Conservation (phyloP, 2,888 invertebrate species). For the Heteromyza rotundicornis region DNA sequence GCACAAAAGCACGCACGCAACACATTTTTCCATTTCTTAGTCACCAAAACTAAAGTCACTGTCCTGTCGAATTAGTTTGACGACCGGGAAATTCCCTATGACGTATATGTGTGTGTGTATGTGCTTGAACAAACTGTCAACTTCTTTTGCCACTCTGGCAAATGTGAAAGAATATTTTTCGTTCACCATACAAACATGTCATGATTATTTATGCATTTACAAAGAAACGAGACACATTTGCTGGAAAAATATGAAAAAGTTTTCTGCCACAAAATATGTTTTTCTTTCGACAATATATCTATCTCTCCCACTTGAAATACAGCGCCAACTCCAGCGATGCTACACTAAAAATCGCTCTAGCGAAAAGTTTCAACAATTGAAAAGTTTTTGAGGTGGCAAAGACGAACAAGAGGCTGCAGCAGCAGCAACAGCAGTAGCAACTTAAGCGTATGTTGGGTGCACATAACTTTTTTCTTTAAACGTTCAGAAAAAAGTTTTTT, state of each 20-base stretch:
- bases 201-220: neutral
- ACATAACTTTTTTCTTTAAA: no score
- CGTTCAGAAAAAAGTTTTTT: neutral
- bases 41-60: neutral
- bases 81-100: neutral
- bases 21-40: neutral
- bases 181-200: neutral
- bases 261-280: neutral
- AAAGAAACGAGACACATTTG: neutral
- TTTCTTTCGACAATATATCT: neutral
- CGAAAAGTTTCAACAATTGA: conserved; percentile 54
- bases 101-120: no score
- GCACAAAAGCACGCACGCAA: neutral
- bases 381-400: conserved; percentile 39
- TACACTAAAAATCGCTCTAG: conserved; percentile 52
- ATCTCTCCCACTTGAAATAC: no score
- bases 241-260: neutral
- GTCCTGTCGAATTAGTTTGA: neutral
- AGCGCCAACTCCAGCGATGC: conserved; percentile 48
- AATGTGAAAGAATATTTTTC: no score
- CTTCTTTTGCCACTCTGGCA: neutral
- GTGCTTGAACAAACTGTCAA: conserved; percentile 8
- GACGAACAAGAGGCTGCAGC: no score
- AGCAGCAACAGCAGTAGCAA: no score
- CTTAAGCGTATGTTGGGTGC: no score